Conservation (phyloP, 2,888 invertebrate species). For the Cataglyphis cursor region DNA sequence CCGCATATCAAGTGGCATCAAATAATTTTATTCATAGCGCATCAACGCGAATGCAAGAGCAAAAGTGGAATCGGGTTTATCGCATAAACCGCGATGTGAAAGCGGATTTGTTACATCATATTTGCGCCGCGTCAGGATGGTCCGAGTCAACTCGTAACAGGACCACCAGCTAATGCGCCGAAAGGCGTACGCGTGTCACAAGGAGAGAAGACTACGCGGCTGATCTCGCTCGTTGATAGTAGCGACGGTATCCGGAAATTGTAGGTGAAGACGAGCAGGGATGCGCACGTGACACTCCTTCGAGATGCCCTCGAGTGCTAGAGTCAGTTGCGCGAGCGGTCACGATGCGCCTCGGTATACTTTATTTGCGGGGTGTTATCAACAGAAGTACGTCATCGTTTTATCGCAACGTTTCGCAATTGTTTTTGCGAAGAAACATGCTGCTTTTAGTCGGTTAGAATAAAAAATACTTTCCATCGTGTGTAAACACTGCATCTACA, state of each 20-base stretch:
- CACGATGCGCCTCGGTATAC: constrained; percentile 41
- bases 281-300: constrained; percentile 48
- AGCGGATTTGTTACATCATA: constrained; percentile 1
- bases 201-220: constrained; percentile 17
- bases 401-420: constrained; percentile 47
- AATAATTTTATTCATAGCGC: constrained; percentile 16
- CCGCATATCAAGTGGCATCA: constrained; percentile 7
- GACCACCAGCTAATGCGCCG: constrained; percentile 21
- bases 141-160: constrained; percentile 28
- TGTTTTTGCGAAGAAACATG: not conserved
- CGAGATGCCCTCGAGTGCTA: constrained; percentile 41
- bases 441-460: constrained; percentile 8
- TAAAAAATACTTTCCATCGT: not conserved
- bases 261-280: constrained; percentile 43
- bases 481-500: not conserved
- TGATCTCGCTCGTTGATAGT: constrained; percentile 49
- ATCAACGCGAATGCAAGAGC: not conserved
- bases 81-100: not conserved
- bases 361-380: constrained; percentile 64
- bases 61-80: constrained; percentile 7
- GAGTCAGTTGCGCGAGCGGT: constrained; percentile 58
- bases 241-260: constrained; percentile 51
- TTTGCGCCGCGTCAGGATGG: not conserved
- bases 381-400: constrained; percentile 54
- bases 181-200: constrained; percentile 35